Evolutionary conservation across 2,797 vertebrate genomes (phyloP), one percentile per base, ranked within the genome.

Genomic region (Danio jaintianensis): DNA sequence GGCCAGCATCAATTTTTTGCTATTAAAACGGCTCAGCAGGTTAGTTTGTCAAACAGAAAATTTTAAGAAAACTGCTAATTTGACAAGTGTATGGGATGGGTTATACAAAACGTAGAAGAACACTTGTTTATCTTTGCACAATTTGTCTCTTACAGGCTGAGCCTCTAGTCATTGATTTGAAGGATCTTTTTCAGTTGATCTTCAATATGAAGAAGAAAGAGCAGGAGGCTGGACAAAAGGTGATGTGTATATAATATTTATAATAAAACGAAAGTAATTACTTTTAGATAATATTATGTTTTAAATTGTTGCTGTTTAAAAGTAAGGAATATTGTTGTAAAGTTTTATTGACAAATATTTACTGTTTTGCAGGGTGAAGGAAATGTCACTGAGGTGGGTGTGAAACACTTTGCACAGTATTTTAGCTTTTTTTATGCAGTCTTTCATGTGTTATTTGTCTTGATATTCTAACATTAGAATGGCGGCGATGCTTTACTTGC

Each of bases 1-100:
- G 98, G 98, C 9, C 98, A 99, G 83, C 98, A 99, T 81, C 97
- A 98, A 73, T 99, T 99, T 89, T 98, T 98, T 84, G 98, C 97
- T 80, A 96, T 99, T 84, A 99, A 99, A 92, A 99, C 98, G 0
- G 92, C 94, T 63, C 97, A 98, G 52, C 97, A 98, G 96, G 98
- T 99, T 89, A 86, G 22, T 45, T 8, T 11, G 0, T 40, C 16
- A 6, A 52, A 36, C 16, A 13, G 9, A 16, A 8, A 42, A n/a
- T 9, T 29, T 0, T 18, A 15, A n/a, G 3, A 15, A 15, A 22
- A 9, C 43, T 12, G 13, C 29, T 38, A 42, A 15, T 62, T 38
- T 7, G 5, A 58, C 56, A 16, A 29, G 7, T 50, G 7, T 42
- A 47, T 16, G 8, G 18, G 36, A 36, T 56, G 6, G 38, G 16